Evolutionary conservation across 2,888 invertebrate species (phyloP).

Genomic region (Aphodius granarius): DNA sequence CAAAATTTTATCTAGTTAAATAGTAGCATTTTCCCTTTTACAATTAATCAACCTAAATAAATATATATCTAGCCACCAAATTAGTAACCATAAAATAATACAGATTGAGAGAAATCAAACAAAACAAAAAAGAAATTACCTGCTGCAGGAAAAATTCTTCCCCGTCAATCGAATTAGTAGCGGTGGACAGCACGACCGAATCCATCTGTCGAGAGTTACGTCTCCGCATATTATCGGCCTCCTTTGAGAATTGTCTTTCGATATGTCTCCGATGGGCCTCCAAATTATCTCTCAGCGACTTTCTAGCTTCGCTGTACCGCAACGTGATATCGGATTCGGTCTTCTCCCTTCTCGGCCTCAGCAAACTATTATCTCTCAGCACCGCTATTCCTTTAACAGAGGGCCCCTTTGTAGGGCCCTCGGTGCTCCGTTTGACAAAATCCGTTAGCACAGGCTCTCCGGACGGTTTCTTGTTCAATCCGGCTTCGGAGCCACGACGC

Average conservation of each 20-base stretch:
- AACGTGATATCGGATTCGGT: slow-evolving; percentile 86
- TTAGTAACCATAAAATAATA: slow-evolving; percentile 4
- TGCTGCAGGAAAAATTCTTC: slow-evolving; percentile 51
- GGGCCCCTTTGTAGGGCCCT: slow-evolving; percentile 20
- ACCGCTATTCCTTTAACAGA: slow-evolving; percentile 28
- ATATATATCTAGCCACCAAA: neutral
- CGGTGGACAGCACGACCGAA: slow-evolving; percentile 41
- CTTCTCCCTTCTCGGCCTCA: slow-evolving; percentile 80
- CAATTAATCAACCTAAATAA: neutral
- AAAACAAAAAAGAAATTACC: slow-evolving; percentile 43
- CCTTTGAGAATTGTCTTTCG: slow-evolving; percentile 52
- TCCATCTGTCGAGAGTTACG: slow-evolving; percentile 55
- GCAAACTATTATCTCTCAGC: slow-evolving; percentile 42
- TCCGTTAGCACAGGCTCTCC: slow-evolving; percentile 74
- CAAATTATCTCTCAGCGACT: slow-evolving; percentile 55
- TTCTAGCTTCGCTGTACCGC: slow-evolving; percentile 61
- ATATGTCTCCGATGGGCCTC: slow-evolving; percentile 56
- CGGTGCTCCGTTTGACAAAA: slow-evolving; percentile 61
- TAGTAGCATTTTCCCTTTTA: neutral
- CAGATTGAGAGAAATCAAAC: slow-evolving; percentile 10
- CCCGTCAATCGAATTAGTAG: slow-evolving; percentile 49
- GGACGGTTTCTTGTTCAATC: slow-evolving; percentile 57
- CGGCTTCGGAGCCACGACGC: slow-evolving; percentile 61
- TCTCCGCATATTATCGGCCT: slow-evolving; percentile 53
- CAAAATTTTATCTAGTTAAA: neutral